Conservation (phyloP, 64 coral and sea anemone species). For the Stichodactyla helianthus region DNA sequence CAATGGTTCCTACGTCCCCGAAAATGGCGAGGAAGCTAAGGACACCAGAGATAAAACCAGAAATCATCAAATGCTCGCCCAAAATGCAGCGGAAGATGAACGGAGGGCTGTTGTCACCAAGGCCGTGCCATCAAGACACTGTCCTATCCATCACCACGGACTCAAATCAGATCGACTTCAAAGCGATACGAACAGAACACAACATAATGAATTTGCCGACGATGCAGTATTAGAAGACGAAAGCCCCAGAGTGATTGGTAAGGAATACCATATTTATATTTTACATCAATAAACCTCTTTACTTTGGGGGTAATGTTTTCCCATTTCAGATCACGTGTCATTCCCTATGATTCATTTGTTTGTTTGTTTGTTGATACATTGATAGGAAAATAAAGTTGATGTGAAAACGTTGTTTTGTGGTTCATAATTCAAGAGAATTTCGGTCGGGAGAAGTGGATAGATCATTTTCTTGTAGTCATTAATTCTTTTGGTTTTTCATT, state of each 20-base stretch:
- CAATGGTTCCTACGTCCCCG: slow-evolving; percentile 11
- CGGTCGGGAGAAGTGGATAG: too few relatives aligned
- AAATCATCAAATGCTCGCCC: neutral
- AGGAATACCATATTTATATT: neutral
- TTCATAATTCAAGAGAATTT: too few relatives aligned
- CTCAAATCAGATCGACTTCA: slow-evolving; percentile 4
- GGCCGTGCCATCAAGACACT: neutral
- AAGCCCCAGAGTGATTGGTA: neutral
- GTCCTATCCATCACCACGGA: slow-evolving; percentile 21
- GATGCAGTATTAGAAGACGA: neutral
- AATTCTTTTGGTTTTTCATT: too few relatives aligned
- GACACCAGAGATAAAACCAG: neutral
- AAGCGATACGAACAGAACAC: neutral
- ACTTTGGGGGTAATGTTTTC: too few relatives aligned
- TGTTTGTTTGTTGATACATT: too few relatives aligned
- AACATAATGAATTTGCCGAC: neutral
- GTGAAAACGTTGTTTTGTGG: too few relatives aligned
- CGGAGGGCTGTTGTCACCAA: neutral
- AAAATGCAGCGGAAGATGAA: neutral
- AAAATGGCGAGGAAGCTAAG: neutral
- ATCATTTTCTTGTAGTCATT: too few relatives aligned
- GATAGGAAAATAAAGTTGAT: too few relatives aligned
- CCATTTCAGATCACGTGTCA: too few relatives aligned
- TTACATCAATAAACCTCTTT: neutral
- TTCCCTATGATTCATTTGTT: too few relatives aligned